Evolutionary conservation across 2,888 invertebrate species (phyloP).

Genomic region (Microctonus brassicae): DNA sequence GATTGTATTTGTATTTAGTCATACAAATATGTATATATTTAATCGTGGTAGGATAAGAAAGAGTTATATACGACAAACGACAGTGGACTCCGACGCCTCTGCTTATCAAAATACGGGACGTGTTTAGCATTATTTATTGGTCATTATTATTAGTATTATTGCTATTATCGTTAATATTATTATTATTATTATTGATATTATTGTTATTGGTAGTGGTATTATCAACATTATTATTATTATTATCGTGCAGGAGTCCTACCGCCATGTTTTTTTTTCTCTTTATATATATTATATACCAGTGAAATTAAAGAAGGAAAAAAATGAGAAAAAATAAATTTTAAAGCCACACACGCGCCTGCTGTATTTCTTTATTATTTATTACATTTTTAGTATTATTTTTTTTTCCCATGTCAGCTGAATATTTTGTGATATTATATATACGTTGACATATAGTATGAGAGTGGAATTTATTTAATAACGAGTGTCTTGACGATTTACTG

Average conservation of each 20-base stretch:
- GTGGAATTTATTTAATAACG: neutral
- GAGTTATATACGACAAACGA: slow-evolving; percentile 45
- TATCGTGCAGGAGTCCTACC: slow-evolving; percentile 21
- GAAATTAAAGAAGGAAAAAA: neutral
- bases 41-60: slow-evolving; percentile 41
- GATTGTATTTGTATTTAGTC: too few species aligned
- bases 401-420: neutral
- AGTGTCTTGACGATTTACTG: neutral
- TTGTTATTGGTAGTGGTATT: too few species aligned
- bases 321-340: neutral
- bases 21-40: slow-evolving; percentile 14
- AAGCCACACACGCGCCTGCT: neutral
- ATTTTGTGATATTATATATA: neutral
- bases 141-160: slow-evolving; percentile 46
- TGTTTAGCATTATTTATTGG: slow-evolving; percentile 61
- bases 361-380: neutral
- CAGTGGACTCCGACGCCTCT: slow-evolving; percentile 42
- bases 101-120: slow-evolving; percentile 59
- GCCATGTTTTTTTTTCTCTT: slow-evolving; percentile 2
- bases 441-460: neutral
- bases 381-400: neutral
- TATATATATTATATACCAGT: neutral
- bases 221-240: neutral
- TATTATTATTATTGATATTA: neutral
- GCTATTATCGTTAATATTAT: slow-evolving; percentile 45